phyloP scores from a whole-genome alignment of 2,888 invertebrate species.

The Leptinotarsa rubiginosa region DNA sequence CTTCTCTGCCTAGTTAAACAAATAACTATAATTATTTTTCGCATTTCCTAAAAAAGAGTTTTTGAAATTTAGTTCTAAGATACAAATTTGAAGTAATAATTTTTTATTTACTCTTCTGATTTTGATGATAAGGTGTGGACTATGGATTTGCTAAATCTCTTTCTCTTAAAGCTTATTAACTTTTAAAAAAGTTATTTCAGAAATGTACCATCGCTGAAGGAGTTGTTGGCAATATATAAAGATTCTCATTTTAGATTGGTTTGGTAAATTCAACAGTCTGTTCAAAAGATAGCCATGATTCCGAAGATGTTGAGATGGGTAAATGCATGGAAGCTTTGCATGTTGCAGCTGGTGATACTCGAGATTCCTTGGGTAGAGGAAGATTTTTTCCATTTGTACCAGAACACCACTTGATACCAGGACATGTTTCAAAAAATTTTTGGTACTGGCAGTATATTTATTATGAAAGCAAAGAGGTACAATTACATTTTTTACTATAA shows the following conservation, averaged over 20 bases:
- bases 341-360: conserved; percentile 88
- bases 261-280: conserved; percentile 51
- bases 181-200: background rate
- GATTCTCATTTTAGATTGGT: conserved; percentile 46
- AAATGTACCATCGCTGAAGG: background rate
- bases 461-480: conserved; percentile 89
- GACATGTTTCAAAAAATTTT: conserved; percentile 79
- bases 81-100: too few relatives aligned
- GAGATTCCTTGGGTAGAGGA: conserved; percentile 86
- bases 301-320: conserved; percentile 94
- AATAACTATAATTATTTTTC: too few relatives aligned
- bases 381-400: conserved; percentile 96
- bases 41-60: too few relatives aligned
- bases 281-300: conserved; percentile 73
- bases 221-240: background rate
- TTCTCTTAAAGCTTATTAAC: background rate
- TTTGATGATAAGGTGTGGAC: too few relatives aligned
- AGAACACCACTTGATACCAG: conserved; percentile 91
- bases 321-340: conserved; percentile 88
- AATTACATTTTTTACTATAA: background rate
- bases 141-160: too few relatives aligned
- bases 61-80: too few relatives aligned
- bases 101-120: too few relatives aligned
- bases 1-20: too few relatives aligned
- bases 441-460: conserved; percentile 97